phyloP scores from a whole-genome alignment of 2,797 vertebrate species.

The Platalea minor region DNA sequence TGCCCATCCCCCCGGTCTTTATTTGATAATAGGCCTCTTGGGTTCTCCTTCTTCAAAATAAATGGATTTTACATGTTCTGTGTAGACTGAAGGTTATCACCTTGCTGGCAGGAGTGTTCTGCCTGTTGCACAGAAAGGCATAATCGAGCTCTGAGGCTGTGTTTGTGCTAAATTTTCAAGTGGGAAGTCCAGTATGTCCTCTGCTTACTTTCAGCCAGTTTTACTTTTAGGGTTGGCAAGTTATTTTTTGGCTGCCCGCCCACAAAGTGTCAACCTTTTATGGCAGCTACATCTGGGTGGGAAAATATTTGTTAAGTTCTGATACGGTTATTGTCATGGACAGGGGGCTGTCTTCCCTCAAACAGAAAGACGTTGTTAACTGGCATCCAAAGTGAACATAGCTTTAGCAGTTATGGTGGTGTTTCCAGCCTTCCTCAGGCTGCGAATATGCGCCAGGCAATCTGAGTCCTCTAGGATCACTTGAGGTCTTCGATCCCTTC shows the following conservation, averaged over 20 bases:
- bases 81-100: not conserved
- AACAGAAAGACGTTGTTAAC: not conserved
- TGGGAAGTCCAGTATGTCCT: not conserved
- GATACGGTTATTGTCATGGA: not conserved
- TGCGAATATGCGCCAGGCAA: rapidly evolving
- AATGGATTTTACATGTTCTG: not conserved
- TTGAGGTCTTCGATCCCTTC: not conserved
- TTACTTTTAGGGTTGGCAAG: not conserved
- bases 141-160: not conserved
- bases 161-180: not conserved
- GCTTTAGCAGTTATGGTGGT: not conserved
- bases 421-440: not conserved
- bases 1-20: not conserved
- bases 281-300: not conserved
- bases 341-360: not conserved
- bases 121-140: not conserved
- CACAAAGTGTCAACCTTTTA: not conserved
- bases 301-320: not conserved
- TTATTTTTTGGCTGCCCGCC: not conserved
- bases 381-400: not conserved
- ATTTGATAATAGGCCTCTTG: not conserved
- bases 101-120: not conserved
- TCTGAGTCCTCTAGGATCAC: not conserved
- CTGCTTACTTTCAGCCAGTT: not conserved
- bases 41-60: not conserved